These are phyloP conservation scores for Dysdera silvatica DNA, from an alignment of 1,140 invertebrate species.

Conservation along the genomic window DNA sequence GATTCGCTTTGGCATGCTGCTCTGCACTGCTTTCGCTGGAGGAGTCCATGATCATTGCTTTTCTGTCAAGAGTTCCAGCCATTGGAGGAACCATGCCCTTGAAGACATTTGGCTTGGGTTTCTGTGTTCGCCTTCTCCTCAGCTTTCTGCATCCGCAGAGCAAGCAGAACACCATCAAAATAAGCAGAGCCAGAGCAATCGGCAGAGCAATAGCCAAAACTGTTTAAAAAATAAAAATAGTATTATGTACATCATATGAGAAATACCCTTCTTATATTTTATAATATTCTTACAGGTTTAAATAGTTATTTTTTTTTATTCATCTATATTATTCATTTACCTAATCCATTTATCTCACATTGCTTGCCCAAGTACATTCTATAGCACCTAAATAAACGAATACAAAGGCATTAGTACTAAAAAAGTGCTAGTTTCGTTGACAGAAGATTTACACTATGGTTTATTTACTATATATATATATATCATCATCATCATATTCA, in stretches of 20 bases:
- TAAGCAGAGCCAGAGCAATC: slow-evolving; percentile 35
- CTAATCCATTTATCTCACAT: slow-evolving; percentile 39
- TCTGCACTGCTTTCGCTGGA: slow-evolving; percentile 61
- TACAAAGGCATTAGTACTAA: not conserved
- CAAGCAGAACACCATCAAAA: slow-evolving; percentile 36
- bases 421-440: not conserved
- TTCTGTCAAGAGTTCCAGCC: slow-evolving; percentile 50
- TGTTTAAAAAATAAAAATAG: slow-evolving; percentile 17
- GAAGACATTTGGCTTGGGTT: slow-evolving; percentile 13
- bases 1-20: not conserved
- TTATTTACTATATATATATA: no score
- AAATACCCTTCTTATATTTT: not conserved
- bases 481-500: no score
- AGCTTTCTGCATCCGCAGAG: slow-evolving; percentile 36
- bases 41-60: slow-evolving; percentile 62
- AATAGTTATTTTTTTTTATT: not conserved
- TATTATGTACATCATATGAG: no score
- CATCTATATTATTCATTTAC: slow-evolving; percentile 28
- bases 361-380: slow-evolving; percentile 37
- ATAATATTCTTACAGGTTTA: not conserved
- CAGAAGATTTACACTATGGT: not conserved
- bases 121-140: slow-evolving; percentile 15
- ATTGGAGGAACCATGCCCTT: slow-evolving; percentile 24
- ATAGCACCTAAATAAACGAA: slow-evolving; percentile 30
- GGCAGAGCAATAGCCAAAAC: slow-evolving; percentile 38